Evolutionary conservation across 2,113 vertebrate species (phyloP).

Genomic region (Microcebus tavaratra): DNA sequence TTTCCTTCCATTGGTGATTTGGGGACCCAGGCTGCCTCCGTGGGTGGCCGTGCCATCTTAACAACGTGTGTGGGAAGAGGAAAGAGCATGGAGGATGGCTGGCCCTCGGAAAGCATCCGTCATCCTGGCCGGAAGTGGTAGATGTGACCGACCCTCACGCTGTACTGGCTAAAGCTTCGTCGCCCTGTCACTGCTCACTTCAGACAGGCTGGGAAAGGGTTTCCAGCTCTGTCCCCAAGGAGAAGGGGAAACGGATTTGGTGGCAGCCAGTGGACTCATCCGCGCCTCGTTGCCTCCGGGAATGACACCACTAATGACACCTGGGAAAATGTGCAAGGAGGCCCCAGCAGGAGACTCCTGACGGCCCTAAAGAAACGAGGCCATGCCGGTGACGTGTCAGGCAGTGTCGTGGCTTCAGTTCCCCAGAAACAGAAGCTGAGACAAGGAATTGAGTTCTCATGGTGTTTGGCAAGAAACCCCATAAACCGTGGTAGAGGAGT

Average conservation of each 20-base stretch:
- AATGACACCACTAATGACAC: neutral
- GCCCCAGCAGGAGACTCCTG: neutral
- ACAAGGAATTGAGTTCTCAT: neutral
- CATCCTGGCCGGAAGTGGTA: neutral
- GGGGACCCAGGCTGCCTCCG: neutral
- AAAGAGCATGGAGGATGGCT: neutral
- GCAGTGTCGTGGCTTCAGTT: too few relatives aligned
- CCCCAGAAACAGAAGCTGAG: neutral
- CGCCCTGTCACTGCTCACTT: neutral
- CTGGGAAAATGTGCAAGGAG: neutral
- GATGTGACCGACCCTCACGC: accelerated
- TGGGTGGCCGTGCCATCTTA: neutral
- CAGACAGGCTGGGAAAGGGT: neutral
- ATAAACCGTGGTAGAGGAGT: neutral
- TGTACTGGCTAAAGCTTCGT: accelerated
- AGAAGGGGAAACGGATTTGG: neutral
- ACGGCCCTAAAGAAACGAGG: neutral
- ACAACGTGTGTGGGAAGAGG: neutral
- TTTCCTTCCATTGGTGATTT: neutral
- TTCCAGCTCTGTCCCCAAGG: neutral
- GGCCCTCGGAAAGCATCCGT: neutral
- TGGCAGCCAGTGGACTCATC: neutral
- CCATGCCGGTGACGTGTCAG: neutral
- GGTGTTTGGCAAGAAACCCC: neutral
- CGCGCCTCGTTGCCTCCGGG: neutral